These are phyloP conservation scores for Enteromius treurensis DNA, from an alignment of 2,797 vertebrate genomes.

Conservation along the genomic window DNA sequence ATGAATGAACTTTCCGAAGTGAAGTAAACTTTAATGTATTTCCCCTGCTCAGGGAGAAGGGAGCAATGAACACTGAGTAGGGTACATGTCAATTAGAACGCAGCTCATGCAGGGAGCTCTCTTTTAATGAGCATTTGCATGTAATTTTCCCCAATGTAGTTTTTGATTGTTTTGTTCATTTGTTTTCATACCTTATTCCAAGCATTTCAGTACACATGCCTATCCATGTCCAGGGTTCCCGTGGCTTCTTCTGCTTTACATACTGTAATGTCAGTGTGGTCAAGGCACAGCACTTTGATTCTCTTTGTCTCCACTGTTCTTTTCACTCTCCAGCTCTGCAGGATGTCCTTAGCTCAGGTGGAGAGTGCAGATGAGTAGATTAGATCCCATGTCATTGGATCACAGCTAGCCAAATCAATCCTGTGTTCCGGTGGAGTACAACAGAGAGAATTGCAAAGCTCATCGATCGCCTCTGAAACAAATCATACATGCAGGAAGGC, in stretches of 20 bases:
- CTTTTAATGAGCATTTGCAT: too few relatives aligned
- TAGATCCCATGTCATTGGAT: constrained; percentile 43
- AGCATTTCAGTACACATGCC: not conserved
- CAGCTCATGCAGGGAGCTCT: too few relatives aligned
- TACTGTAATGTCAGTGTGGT: not conserved
- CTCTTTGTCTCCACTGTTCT: not conserved
- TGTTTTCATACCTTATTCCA: not conserved
- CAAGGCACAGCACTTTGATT: constrained; percentile 20
- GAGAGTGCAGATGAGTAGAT: constrained; percentile 44
- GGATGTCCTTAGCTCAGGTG: constrained; percentile 46
- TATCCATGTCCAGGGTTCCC: not conserved
- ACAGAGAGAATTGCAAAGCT: constrained; percentile 54
- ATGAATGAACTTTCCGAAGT: too few relatives aligned
- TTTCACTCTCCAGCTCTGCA: constrained; percentile 19
- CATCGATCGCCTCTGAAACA: constrained; percentile 55
- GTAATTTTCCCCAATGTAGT: not conserved
- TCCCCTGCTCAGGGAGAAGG: too few relatives aligned
- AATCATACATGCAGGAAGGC: constrained; percentile 51
- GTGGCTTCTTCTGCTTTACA: not conserved
- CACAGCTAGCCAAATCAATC: constrained; percentile 53
- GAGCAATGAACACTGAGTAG: too few relatives aligned
- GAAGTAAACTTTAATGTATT: too few relatives aligned
- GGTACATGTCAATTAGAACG: too few relatives aligned
- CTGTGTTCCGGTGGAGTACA: constrained; percentile 34
- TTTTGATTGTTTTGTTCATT: not conserved